Base-by-base conservation (phyloP, 2,113 vertebrate species). In the Telmatochromis sp. region DNA sequence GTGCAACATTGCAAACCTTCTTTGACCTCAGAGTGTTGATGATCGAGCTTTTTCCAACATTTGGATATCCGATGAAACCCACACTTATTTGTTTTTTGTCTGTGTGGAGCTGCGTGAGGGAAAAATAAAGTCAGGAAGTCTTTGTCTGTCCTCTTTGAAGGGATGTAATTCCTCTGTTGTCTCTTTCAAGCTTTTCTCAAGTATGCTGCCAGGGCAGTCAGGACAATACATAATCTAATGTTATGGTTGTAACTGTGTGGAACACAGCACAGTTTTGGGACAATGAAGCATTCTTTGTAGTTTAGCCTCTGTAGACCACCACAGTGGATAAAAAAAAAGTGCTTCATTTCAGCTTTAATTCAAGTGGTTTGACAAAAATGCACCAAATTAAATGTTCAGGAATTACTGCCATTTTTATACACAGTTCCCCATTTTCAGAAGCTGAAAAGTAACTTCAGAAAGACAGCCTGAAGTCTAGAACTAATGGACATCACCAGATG, bases 51-150 rank as follows among this genome's bases (percentile, higher is more conserved):
- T 99, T 99, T 93, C 99, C 99, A 83, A 99, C 99, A 2, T 99
- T 99, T 5, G 99, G 99, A 89, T 99, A 99, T 37, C 99, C 99
- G 21, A 99, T 99, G 95, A 99, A 99, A 17, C 99, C 99, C 58
- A 99, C 98, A 0, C 99, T 99, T 95, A 99, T 99, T 97, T 99
- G 99, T 40, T 99, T 99, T 96, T 99, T 99, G 95, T 99, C 99
- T 75, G 97, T 97, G 92, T 99, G 99, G 21, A 99, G 95, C 99
- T 99, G 96, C 87, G 82, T 86, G 91, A 89, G 65, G 75, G 21
- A 63, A 86, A 63, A 91, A 54, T 21, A 42, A 86, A 80, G 60
- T 90, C 65, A 92, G 71, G 73, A 58, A 83, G 54, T 13, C 60
- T 42, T 21, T 65, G 54, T 51, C 47, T 58, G 33, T 89, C 15